These are phyloP conservation scores for Tetranychus piercei DNA, from an alignment of 2,888 invertebrate species.

Conservation along the genomic window DNA sequence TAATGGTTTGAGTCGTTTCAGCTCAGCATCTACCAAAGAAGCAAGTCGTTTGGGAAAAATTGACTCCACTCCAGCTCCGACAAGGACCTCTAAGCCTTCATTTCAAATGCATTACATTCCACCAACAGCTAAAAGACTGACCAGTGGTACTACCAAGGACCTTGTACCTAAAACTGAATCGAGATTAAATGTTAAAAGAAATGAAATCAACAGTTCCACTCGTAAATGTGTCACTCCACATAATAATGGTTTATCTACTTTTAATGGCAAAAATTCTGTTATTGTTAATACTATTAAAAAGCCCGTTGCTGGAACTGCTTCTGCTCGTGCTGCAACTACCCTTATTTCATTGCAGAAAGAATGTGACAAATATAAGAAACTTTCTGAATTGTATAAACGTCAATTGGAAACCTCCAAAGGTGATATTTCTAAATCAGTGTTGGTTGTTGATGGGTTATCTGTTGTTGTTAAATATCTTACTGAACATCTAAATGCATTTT, in stretches of 20 bases:
- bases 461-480: slow-evolving; percentile 9
- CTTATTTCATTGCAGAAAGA: slow-evolving; percentile 8
- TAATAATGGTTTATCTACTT: neutral
- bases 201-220: neutral
- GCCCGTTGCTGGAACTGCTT: neutral
- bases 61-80: neutral
- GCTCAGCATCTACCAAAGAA: too few species aligned
- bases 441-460: neutral
- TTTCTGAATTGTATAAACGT: slow-evolving; percentile 4
- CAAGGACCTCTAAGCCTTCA: neutral
- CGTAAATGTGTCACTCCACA: neutral
- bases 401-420: neutral
- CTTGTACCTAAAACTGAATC: neutral
- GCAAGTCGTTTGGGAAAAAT: neutral
- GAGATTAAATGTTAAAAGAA: neutral
- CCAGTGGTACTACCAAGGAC: neutral
- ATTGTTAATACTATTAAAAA: neutral
- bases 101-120: neutral
- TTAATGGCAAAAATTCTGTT: neutral
- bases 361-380: slow-evolving; percentile 2
- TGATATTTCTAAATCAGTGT: slow-evolving; percentile 1
- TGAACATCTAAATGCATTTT: slow-evolving; percentile 7
- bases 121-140: neutral
- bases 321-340: slow-evolving; percentile 11
- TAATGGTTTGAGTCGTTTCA: neutral